phyloP scores from a whole-genome alignment of 2,888 invertebrate genomes.

The Pemphredon lugubris region DNA sequence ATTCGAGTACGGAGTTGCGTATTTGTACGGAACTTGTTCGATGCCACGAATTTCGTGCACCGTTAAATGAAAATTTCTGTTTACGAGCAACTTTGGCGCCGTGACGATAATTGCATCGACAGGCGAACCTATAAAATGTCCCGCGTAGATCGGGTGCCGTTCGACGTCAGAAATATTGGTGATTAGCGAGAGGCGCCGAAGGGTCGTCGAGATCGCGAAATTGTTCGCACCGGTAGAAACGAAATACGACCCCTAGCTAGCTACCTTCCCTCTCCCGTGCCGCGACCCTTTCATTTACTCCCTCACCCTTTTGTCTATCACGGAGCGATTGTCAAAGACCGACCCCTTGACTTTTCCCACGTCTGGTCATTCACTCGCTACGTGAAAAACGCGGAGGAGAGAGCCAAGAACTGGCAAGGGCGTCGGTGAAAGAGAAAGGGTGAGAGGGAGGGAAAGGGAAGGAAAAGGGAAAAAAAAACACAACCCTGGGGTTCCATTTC shows the following conservation, averaged over 20 bases:
- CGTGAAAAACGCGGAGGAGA: slow-evolving; percentile 34
- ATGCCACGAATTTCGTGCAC: too few species aligned
- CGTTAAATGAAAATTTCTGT: too few species aligned
- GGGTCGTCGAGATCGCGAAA: slow-evolving; percentile 30
- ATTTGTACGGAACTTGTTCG: too few species aligned
- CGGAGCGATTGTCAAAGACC: slow-evolving; percentile 50
- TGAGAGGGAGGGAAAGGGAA: not conserved
- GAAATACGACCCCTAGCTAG: slow-evolving; percentile 40
- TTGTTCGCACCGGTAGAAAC: slow-evolving; percentile 43
- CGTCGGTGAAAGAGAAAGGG: slow-evolving; percentile 11
- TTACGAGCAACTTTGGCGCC: too few species aligned
- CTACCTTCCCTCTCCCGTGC: slow-evolving; percentile 25
- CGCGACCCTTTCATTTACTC: slow-evolving; percentile 45
- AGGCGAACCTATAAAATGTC: too few species aligned
- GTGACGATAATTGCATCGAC: too few species aligned
- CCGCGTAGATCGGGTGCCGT: not conserved
- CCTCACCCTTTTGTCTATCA: slow-evolving; percentile 40
- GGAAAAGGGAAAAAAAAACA: slow-evolving; percentile 23
- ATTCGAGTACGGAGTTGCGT: too few species aligned
- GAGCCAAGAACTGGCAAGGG: not conserved
- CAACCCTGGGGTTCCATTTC: slow-evolving; percentile 46
- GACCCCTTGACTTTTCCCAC: slow-evolving; percentile 47
- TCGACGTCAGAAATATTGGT: slow-evolving; percentile 16
- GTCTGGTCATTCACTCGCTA: slow-evolving; percentile 51
- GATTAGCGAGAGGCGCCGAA: slow-evolving; percentile 23